Evolutionary conservation across 1,140 invertebrate genomes (phyloP).

Genomic region (Steinernema feltiae): DNA sequence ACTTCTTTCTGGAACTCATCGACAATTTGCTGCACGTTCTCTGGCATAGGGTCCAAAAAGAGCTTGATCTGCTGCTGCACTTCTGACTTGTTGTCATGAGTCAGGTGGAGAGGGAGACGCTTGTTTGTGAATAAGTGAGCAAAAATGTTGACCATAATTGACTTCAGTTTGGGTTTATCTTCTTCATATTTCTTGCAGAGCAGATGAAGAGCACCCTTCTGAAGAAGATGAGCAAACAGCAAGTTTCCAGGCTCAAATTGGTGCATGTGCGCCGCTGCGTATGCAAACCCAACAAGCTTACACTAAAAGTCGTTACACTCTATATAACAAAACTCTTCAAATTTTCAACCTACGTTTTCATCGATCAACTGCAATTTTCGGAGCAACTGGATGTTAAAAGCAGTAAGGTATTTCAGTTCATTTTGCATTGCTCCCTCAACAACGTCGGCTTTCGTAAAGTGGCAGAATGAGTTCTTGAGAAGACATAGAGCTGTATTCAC

Average conservation of each 20-base stretch:
- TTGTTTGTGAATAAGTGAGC: conserved; percentile 50
- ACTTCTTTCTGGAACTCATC: conserved; percentile 37
- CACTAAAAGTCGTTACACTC: conserved; percentile 40
- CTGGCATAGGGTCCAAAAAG: conserved; percentile 23
- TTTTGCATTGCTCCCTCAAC: conserved; percentile 28
- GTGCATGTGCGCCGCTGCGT: conserved; percentile 47
- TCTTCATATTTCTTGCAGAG: conserved; percentile 31
- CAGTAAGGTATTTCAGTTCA: conserved; percentile 41
- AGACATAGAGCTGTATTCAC: conserved; percentile 49
- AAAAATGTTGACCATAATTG: conserved; percentile 40
- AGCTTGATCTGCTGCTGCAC: conserved; percentile 27
- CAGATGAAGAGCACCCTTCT: conserved; percentile 47
- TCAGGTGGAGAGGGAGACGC: conserved; percentile 31
- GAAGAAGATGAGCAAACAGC: conserved; percentile 49
- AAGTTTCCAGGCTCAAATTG: conserved; percentile 51
- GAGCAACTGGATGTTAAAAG: conserved; percentile 53
- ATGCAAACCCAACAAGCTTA: conserved; percentile 44
- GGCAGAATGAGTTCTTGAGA: conserved; percentile 43
- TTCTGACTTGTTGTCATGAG: conserved; percentile 18
- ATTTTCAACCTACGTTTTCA: conserved; percentile 44
- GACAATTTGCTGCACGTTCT: conserved; percentile 32
- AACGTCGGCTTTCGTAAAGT: conserved; percentile 39
- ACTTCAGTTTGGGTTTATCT: conserved; percentile 28
- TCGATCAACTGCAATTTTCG: conserved; percentile 48
- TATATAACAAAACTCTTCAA: background rate